phyloP scores from a whole-genome alignment of 2,888 invertebrate species.

The Sphinx pinastri region DNA sequence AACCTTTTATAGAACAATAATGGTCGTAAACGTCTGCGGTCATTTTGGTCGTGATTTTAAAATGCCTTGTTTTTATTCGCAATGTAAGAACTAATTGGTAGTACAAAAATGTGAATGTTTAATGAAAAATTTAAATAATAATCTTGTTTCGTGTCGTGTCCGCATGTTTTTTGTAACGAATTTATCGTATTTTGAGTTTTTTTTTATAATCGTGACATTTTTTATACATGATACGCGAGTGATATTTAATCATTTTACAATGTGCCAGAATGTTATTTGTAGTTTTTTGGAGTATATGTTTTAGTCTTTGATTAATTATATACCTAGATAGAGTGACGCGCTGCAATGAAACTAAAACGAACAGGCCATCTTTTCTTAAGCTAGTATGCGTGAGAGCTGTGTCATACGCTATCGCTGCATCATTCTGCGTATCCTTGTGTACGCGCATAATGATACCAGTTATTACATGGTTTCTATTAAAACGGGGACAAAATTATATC shows the following conservation, averaged over 20 bases:
- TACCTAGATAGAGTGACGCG: too few species aligned
- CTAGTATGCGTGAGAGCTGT: too few species aligned
- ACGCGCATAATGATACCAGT: too few species aligned
- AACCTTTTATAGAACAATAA: conserved; percentile 49
- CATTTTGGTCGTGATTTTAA: conserved; percentile 48
- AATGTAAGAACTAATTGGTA: conserved; percentile 58
- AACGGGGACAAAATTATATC: too few species aligned
- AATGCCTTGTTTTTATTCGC: conserved; percentile 54
- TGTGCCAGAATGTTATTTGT: conserved; percentile 80
- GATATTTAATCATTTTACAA: conserved; percentile 65
- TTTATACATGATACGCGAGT: conserved; percentile 55
- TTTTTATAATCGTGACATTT: conserved; percentile 54
- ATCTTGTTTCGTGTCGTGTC: conserved; percentile 53
- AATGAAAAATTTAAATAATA: conserved; percentile 23
- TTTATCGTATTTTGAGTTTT: conserved; percentile 59
- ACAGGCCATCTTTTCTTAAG: too few species aligned
- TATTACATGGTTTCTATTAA: too few species aligned
- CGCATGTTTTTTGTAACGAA: conserved; percentile 67
- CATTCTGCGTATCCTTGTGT: too few species aligned
- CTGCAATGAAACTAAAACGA: too few species aligned
- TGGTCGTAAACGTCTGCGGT: conserved; percentile 42
- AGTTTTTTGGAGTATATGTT: conserved; percentile 68
- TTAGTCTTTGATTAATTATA: too few species aligned
- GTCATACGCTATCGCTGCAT: too few species aligned
- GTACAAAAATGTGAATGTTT: conserved; percentile 58